These are phyloP conservation scores for Charadrius vociferus DNA, from an alignment of 2,113 vertebrate genomes.

Conservation along the genomic window DNA sequence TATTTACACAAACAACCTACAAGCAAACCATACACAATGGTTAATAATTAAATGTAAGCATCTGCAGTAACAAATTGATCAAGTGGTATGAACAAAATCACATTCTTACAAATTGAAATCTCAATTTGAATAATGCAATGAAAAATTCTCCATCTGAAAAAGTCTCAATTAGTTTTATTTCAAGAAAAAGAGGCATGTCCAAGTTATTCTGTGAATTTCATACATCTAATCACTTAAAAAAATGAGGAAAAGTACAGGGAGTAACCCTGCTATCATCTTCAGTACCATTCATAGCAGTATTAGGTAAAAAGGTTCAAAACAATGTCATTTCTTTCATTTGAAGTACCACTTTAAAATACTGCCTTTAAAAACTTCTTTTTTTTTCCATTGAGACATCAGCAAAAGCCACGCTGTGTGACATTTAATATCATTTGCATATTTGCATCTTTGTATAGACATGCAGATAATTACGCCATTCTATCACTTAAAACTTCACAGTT, in stretches of 20 bases:
- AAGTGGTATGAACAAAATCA: neutral
- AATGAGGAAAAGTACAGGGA: neutral
- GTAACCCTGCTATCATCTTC: neutral
- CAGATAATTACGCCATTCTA: neutral
- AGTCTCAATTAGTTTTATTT: neutral
- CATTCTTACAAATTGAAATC: neutral
- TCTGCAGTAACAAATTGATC: neutral
- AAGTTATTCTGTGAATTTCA: neutral
- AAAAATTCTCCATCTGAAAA: neutral
- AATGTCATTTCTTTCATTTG: neutral
- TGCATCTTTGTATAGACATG: neutral
- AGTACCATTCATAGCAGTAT: neutral
- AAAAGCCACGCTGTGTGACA: neutral
- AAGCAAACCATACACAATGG: neutral
- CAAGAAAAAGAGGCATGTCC: neutral
- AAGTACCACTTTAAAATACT: neutral
- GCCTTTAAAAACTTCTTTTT: neutral
- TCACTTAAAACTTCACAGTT: neutral
- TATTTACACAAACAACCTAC: neutral
- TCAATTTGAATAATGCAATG: neutral
- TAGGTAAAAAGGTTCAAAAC: neutral
- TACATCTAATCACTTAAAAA: neutral
- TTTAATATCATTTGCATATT: neutral
- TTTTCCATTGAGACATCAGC: neutral
- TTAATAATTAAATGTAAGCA: neutral